A percentile compares a stretch with the other conserved stretches of the same genome.
These are phyloP conservation scores for Novumbra hubbsi DNA, from an alignment of 2,797 vertebrate species.

Conservation along the genomic window DNA sequence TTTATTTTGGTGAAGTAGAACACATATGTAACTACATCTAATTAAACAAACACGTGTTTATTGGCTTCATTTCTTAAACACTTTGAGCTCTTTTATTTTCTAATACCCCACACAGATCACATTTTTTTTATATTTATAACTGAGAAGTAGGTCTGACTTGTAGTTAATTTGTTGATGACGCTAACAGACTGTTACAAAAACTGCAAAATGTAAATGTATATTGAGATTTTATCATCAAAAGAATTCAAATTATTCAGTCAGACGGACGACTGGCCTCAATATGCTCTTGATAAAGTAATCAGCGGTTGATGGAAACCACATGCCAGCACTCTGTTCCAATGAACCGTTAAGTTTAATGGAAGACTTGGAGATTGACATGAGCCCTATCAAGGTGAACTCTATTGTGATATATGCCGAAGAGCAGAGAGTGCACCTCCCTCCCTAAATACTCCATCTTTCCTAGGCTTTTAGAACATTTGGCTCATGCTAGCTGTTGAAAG, in stretches of 20 bases:
- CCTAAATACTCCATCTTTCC: slow-evolving; percentile 35
- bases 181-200: background rate
- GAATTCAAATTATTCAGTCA: slow-evolving; percentile 3
- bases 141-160: background rate
- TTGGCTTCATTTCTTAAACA: no score
- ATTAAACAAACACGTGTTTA: no score
- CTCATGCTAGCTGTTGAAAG: slow-evolving; percentile 15
- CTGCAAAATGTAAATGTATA: background rate
- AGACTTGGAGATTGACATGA: slow-evolving; percentile 43
- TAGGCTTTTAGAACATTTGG: slow-evolving; percentile 25
- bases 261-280: slow-evolving; percentile 13
- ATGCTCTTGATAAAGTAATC: slow-evolving; percentile 45
- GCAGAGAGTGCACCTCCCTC: slow-evolving; percentile 23
- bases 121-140: background rate
- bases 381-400: slow-evolving; percentile 47
- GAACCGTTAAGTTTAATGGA: slow-evolving; percentile 52
- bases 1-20: no score
- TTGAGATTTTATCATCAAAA: slow-evolving; percentile 8
- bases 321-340: slow-evolving; percentile 49
- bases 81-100: no score
- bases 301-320: slow-evolving; percentile 48
- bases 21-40: no score
- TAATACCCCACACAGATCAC: background rate
- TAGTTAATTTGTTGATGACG: background rate
- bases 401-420: slow-evolving; percentile 43